phyloP scores from a whole-genome alignment of 2,888 invertebrate genomes.

The Cryptosula pallasiana region DNA sequence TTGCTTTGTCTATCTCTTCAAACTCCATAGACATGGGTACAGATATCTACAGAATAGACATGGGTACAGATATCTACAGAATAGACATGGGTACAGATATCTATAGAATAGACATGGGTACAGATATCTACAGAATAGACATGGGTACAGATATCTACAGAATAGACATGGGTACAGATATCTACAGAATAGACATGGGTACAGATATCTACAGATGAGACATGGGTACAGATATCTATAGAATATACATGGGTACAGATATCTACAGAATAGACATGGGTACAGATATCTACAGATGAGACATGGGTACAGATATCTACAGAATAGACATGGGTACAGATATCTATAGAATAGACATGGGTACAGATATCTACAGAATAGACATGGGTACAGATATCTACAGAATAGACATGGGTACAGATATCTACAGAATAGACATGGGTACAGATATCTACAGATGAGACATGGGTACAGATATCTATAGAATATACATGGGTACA shows the following conservation, averaged over 20 bases:
- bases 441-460: conserved; percentile 79
- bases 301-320: conserved; percentile 87
- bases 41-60: conserved; percentile 81
- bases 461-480: conserved; percentile 91
- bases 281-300: conserved; percentile 74
- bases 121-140: conserved; percentile 78
- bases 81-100: conserved; percentile 93
- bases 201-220: conserved; percentile 78
- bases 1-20: conserved; percentile 81
- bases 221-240: conserved; percentile 84
- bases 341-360: conserved; percentile 82
- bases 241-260: conserved; percentile 88
- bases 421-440: conserved; percentile 80
- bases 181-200: conserved; percentile 83
- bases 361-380: conserved; percentile 77
- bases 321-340: conserved; percentile 89
- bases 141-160: conserved; percentile 82
- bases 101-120: conserved; percentile 84
- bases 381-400: conserved; percentile 91
- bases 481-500: conserved; percentile 83
- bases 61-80: conserved; percentile 78
- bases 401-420: conserved; percentile 86
- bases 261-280: conserved; percentile 86
- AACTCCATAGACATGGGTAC: conserved; percentile 97
- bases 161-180: conserved; percentile 91